Evolutionary conservation across 2,888 invertebrate species (phyloP).

Genomic region (Pachymerium ferrugineum): DNA sequence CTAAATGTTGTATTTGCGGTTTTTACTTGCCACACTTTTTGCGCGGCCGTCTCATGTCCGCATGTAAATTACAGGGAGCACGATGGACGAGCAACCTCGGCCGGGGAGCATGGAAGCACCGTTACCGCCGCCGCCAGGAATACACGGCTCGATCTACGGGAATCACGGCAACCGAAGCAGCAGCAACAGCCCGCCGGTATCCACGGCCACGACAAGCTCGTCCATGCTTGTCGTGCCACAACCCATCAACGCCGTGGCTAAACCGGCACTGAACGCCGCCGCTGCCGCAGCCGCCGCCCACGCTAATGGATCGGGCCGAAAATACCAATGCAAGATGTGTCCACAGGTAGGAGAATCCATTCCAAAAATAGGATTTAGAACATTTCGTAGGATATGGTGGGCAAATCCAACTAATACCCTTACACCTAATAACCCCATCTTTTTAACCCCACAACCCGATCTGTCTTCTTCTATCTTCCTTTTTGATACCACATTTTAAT

Average conservation of each 20-base stretch:
- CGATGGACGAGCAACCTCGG: slow-evolving; percentile 38
- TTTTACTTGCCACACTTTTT: background rate
- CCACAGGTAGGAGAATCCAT: slow-evolving; percentile 66
- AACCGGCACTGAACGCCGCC: slow-evolving; percentile 51
- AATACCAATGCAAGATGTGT: slow-evolving; percentile 95
- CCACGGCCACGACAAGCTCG: slow-evolving; percentile 49
- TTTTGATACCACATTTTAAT: too few species aligned
- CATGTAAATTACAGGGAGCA: slow-evolving; percentile 28
- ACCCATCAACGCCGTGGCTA: slow-evolving; percentile 64
- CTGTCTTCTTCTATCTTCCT: background rate
- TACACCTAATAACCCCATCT: background rate
- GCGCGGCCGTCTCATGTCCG: background rate
- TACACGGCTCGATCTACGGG: slow-evolving; percentile 40
- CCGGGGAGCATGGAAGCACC: slow-evolving; percentile 39
- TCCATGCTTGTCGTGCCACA: slow-evolving; percentile 82
- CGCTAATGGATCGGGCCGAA: slow-evolving; percentile 56
- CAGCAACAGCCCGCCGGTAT: slow-evolving; percentile 52
- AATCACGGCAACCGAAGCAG: slow-evolving; percentile 42
- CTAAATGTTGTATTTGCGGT: background rate
- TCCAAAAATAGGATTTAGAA: slow-evolving; percentile 28
- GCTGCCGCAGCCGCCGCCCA: slow-evolving; percentile 44
- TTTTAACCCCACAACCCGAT: background rate
- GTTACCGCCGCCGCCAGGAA: slow-evolving; percentile 35
- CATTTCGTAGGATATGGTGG: background rate
- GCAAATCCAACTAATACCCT: background rate